Evolutionary conservation across 2,888 invertebrate genomes (phyloP).

Genomic region (Eutolmus rufibarbis): DNA sequence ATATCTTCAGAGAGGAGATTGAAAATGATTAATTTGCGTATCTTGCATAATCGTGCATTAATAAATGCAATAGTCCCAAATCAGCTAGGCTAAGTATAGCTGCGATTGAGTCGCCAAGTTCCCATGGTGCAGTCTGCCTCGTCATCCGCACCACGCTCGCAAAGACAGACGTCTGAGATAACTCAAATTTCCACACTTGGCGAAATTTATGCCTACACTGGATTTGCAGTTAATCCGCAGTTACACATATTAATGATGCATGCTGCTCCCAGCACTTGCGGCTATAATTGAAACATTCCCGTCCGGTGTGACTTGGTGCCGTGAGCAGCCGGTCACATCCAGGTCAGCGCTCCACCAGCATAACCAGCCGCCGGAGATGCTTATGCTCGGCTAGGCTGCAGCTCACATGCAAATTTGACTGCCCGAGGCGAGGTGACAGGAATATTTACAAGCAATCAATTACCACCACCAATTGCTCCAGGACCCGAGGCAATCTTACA

Average conservation of each 20-base stretch:
- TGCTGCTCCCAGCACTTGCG: background rate
- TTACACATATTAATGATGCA: background rate
- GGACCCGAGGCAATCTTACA: background rate
- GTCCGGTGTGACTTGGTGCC: background rate
- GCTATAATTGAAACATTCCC: background rate
- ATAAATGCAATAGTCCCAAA: background rate
- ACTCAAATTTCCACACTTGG: background rate
- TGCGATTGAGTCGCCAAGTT: background rate
- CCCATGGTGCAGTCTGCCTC: background rate
- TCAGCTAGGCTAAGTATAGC: background rate
- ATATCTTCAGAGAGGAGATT: background rate
- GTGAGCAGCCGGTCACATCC: background rate
- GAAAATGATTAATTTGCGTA: background rate
- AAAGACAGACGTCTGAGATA: background rate
- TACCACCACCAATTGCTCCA: background rate
- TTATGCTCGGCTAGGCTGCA: background rate
- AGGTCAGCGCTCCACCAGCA: background rate
- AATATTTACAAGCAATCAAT: slow-evolving; percentile 21
- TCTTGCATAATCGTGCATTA: background rate
- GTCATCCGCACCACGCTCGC: background rate
- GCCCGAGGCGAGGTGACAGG: slow-evolving; percentile 3
- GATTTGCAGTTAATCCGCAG: background rate
- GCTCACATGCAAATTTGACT: background rate
- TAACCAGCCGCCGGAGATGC: background rate
- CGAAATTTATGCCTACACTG: background rate